Percentiles rank a stretch among this genome's conserved stretches.
phyloP scores from a whole-genome alignment of 2,888 invertebrate genomes.

The Tetranychus truncatus region DNA sequence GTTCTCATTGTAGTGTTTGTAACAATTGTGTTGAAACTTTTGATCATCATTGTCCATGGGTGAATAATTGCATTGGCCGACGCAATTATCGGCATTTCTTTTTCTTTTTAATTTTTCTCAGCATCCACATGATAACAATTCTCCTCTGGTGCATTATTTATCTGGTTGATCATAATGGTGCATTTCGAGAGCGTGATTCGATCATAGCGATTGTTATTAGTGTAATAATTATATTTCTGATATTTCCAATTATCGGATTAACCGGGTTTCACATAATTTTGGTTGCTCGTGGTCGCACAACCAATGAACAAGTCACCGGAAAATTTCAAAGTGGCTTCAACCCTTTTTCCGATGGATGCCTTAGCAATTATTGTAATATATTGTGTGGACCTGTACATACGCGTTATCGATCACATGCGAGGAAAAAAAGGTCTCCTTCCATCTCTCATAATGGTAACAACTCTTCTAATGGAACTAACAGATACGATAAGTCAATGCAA shows the following conservation, averaged over 20 bases:
- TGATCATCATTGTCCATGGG: constrained; percentile 96
- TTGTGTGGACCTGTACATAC: constrained; percentile 94
- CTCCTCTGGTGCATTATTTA: constrained; percentile 80
- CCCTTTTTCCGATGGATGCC: constrained; percentile 89
- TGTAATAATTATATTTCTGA: constrained; percentile 70
- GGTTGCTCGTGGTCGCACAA: constrained; percentile 86
- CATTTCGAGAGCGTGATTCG: constrained; percentile 56
- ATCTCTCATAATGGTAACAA: neutral
- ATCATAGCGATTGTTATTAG: constrained; percentile 49
- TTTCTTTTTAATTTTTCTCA: constrained; percentile 86
- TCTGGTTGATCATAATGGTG: constrained; percentile 65
- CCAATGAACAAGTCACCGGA: constrained; percentile 93
- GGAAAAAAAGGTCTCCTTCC: neutral
- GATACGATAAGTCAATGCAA: neutral
- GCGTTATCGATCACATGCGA: constrained; percentile 44
- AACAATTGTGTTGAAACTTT: constrained; percentile 98
- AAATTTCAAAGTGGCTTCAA: constrained; percentile 97
- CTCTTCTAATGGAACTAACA: neutral
- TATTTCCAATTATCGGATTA: constrained; percentile 90
- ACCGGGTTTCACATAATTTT: constrained; percentile 95
- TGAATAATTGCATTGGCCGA: constrained; percentile 89
- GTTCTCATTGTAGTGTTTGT: constrained; percentile 97
- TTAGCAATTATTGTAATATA: constrained; percentile 81
- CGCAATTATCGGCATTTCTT: constrained; percentile 97
- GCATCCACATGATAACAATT: constrained; percentile 92